Percentiles rank a stretch among this genome's conserved stretches.
Conservation (phyloP, 2,888 invertebrate genomes). For the Pseudococcus jackbeardsleyi region DNA sequence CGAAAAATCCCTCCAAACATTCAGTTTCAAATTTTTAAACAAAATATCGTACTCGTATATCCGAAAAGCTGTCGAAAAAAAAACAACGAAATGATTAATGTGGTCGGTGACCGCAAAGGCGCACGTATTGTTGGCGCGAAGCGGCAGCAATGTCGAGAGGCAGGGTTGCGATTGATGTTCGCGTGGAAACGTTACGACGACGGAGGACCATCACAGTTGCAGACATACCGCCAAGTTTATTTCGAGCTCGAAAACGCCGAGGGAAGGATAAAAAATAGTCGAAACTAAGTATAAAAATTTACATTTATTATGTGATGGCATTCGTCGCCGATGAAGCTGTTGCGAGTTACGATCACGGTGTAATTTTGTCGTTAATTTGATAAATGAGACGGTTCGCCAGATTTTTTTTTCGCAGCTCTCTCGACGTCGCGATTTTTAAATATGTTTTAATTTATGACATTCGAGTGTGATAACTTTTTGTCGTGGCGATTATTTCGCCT, state of each 20-base stretch:
- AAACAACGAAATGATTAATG: conserved; percentile 23
- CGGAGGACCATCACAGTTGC: not conserved
- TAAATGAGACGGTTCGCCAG: not conserved
- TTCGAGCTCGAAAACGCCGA: not conserved
- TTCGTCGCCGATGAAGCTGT: not conserved
- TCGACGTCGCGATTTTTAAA: conserved; percentile 23
- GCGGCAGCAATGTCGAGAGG: not conserved
- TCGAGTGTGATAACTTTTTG: not conserved
- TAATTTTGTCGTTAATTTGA: conserved; percentile 25
- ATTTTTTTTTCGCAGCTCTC: not conserved
- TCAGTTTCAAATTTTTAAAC: not conserved
- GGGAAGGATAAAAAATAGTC: conserved; percentile 23
- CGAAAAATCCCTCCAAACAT: no score
- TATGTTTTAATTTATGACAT: conserved; percentile 15
- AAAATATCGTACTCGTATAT: not conserved
- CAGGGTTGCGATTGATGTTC: not conserved
- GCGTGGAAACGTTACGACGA: not conserved
- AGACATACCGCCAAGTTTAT: not conserved
- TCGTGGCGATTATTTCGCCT: not conserved
- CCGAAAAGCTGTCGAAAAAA: not conserved
- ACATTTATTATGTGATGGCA: not conserved
- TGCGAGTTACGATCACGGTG: conserved; percentile 9
- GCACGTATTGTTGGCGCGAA: not conserved
- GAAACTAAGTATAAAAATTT: conserved; percentile 23
- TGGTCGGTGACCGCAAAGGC: not conserved